A percentile compares a stretch with the other conserved stretches of the same genome.
Evolutionary conservation across 2,797 vertebrate genomes (phyloP).

Genomic region (Malurus leucopterus): DNA sequence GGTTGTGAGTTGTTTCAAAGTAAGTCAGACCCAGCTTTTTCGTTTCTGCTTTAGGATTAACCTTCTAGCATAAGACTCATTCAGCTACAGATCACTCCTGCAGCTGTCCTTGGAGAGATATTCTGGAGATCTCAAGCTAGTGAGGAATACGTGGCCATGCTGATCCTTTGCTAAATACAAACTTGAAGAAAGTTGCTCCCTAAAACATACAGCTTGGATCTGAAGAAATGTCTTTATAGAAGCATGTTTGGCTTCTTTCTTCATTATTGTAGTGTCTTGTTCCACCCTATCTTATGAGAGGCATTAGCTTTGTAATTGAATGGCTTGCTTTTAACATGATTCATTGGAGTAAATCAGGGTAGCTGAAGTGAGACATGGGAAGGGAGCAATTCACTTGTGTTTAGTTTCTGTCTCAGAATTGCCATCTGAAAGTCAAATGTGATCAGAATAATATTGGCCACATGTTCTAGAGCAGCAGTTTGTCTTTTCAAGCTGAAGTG

Average conservation of each 20-base stretch:
- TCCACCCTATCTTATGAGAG: background rate
- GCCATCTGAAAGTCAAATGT: background rate
- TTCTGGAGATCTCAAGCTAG: background rate
- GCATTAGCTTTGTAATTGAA: background rate
- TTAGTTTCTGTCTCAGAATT: background rate
- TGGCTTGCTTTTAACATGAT: background rate
- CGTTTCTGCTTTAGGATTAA: background rate
- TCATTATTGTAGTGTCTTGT: background rate
- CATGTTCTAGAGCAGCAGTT: background rate
- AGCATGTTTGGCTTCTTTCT: background rate
- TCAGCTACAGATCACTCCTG: background rate
- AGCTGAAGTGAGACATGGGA: background rate
- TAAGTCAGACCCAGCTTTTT: conserved; percentile 53
- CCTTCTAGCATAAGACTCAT: background rate
- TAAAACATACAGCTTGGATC: background rate
- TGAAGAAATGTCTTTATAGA: background rate
- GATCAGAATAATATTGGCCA: background rate
- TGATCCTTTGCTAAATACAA: background rate
- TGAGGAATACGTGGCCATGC: background rate
- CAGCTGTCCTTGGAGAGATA: background rate
- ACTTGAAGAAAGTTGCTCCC: background rate
- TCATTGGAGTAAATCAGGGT: background rate
- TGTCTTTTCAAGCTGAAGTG: background rate
- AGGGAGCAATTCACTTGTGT: background rate
- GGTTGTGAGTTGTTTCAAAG: conserved; percentile 96